These are phyloP conservation scores for Eupithecia insigniata DNA, from an alignment of 2,888 invertebrate genomes.

Conservation along the genomic window DNA sequence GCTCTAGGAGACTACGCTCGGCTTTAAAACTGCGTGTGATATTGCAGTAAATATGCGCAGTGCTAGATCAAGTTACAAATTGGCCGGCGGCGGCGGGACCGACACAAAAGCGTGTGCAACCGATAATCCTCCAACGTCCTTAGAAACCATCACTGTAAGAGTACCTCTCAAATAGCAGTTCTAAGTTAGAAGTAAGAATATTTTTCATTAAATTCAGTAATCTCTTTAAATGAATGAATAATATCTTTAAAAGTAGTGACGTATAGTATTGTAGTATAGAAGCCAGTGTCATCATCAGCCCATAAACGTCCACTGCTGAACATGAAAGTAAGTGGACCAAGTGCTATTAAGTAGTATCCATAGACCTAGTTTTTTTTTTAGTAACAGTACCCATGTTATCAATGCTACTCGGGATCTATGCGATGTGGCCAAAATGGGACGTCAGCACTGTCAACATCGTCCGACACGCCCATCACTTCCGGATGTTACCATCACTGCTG, in stretches of 20 bases:
- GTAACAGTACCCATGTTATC: not conserved
- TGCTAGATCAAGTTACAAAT: no score
- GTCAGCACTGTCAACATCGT: not conserved
- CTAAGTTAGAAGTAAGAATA: no score
- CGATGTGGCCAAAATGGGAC: not conserved
- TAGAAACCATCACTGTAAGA: no score
- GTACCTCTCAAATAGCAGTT: no score
- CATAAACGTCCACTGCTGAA: no score
- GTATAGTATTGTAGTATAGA: not conserved
- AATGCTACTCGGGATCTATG: not conserved
- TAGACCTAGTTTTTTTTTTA: no score
- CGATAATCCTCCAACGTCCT: no score
- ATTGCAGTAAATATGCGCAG: not conserved
- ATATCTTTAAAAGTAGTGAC: not conserved
- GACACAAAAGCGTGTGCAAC: not conserved
- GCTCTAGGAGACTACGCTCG: not conserved
- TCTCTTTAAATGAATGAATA: not conserved
- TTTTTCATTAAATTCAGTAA: not conserved
- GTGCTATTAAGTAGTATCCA: no score
- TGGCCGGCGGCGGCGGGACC: not conserved
- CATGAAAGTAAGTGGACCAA: no score
- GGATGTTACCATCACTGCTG: no score
- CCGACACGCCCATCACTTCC: not conserved
- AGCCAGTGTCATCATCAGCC: no score
- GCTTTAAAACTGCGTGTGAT: not conserved